These are phyloP conservation scores for Oreocharis arfaki DNA, from an alignment of 2,113 vertebrate species.

Conservation along the genomic window DNA sequence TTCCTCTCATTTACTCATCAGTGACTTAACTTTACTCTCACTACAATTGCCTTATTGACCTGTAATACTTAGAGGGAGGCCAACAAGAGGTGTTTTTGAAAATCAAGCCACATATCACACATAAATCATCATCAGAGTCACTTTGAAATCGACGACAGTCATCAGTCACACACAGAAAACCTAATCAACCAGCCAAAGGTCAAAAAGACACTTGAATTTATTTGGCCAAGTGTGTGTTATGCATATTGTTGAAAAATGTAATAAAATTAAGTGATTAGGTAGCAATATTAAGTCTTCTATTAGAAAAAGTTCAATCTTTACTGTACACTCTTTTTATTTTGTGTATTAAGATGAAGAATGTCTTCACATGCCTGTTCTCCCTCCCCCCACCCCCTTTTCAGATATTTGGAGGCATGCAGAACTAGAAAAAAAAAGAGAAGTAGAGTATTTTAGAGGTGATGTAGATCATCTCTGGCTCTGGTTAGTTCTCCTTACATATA, in stretches of 20 bases:
- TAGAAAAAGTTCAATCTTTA: neutral
- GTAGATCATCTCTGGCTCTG: neutral
- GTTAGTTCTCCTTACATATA: neutral
- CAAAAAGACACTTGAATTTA: neutral
- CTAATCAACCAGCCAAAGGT: conserved; percentile 3
- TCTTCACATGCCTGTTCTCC: neutral
- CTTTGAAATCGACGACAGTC: conserved; percentile 24
- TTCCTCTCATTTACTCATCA: neutral
- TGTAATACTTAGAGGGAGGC: fast-evolving
- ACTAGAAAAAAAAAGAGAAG: neutral
- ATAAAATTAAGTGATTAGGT: neutral
- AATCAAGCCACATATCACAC: neutral
- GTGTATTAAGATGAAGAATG: neutral
- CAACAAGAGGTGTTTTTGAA: neutral
- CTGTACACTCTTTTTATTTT: neutral
- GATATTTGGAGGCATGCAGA: neutral
- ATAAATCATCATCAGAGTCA: neutral
- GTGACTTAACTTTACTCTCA: neutral
- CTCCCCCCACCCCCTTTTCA: neutral
- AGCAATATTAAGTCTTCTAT: neutral
- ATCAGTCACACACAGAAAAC: conserved; percentile 19
- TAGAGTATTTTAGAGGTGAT: neutral
- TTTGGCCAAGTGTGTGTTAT: neutral
- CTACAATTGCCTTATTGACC: neutral
- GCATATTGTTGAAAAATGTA: neutral